These are phyloP conservation scores for Microchirus variegatus DNA, from an alignment of 2,797 vertebrate species.

Conservation along the genomic window DNA sequence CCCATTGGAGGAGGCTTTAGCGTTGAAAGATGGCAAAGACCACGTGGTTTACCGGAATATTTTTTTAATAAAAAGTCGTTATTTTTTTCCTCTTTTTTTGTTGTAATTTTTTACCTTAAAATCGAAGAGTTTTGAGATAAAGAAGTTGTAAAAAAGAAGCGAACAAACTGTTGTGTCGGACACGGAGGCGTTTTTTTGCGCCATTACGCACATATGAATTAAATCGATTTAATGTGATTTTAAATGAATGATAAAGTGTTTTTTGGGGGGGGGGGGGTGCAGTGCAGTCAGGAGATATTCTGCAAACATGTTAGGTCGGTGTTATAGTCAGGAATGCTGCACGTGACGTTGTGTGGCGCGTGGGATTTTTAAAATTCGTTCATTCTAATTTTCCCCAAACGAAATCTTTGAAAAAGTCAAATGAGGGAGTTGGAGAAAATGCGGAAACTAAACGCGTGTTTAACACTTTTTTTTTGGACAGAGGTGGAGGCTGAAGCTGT, in stretches of 20 bases:
- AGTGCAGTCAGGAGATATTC: background rate
- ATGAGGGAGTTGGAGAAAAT: background rate
- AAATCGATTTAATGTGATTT: background rate
- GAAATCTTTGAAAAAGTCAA: slow-evolving; percentile 49
- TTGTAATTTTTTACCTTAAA: background rate
- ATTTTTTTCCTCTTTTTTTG: background rate
- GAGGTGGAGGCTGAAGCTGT: background rate
- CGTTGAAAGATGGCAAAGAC: background rate
- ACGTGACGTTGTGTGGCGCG: background rate
- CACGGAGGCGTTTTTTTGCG: background rate
- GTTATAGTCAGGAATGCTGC: slow-evolving; percentile 2
- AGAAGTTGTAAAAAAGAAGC: background rate
- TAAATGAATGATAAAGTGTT: background rate
- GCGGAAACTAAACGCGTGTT: background rate
- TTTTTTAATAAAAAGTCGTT: background rate
- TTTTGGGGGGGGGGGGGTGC: background rate
- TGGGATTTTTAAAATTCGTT: slow-evolving; percentile 68
- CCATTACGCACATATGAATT: background rate
- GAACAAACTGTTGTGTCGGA: background rate
- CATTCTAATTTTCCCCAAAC: slow-evolving; percentile 60
- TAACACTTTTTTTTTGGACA: background rate
- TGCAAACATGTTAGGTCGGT: background rate
- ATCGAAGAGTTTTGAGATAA: background rate
- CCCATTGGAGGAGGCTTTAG: background rate
- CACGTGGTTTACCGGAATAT: background rate